Evolutionary conservation across 2,113 vertebrate species (phyloP).

Genomic region (Heliornis fulica): DNA sequence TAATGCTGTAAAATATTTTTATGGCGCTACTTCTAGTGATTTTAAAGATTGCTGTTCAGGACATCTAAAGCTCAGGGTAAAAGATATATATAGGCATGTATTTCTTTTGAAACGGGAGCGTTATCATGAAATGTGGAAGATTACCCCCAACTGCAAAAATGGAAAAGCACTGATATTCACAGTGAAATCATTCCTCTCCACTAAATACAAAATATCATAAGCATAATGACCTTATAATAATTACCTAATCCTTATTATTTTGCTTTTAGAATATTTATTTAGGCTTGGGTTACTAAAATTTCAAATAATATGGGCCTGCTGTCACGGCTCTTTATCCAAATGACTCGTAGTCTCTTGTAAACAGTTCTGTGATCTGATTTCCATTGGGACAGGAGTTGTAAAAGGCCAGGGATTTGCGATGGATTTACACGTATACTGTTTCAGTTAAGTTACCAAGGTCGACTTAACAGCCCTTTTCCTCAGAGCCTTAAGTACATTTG

Average conservation of each 20-base stretch:
- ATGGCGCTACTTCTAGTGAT: not conserved
- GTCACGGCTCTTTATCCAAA: slow-evolving; percentile 86
- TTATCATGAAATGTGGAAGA: slow-evolving; percentile 65
- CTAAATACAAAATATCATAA: slow-evolving; percentile 73
- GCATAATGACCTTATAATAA: slow-evolving; percentile 76
- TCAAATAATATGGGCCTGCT: slow-evolving; percentile 76
- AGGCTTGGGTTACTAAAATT: slow-evolving; percentile 82
- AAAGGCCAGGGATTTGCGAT: slow-evolving; percentile 86
- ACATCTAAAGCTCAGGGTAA: slow-evolving; percentile 34
- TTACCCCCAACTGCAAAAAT: slow-evolving; percentile 55
- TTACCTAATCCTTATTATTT: slow-evolving; percentile 81
- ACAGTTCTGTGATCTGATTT: slow-evolving; percentile 90
- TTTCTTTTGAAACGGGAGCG: slow-evolving; percentile 23
- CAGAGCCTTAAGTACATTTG: slow-evolving; percentile 75
- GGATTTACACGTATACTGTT: slow-evolving; percentile 98
- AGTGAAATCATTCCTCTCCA: slow-evolving; percentile 51
- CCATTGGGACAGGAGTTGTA: slow-evolving; percentile 82
- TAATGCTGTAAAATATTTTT: slow-evolving; percentile 20
- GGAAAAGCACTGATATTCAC: slow-evolving; percentile 39
- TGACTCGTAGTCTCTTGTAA: slow-evolving; percentile 87
- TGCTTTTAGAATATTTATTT: slow-evolving; percentile 79
- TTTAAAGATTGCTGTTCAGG: slow-evolving; percentile 35
- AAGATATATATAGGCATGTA: not conserved
- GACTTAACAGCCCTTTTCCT: slow-evolving; percentile 80
- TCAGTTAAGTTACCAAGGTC: slow-evolving; percentile 89